phyloP scores from a whole-genome alignment of 37 sponge, comb jelly and placozoan genomes.

The Spongilla lacustris region DNA sequence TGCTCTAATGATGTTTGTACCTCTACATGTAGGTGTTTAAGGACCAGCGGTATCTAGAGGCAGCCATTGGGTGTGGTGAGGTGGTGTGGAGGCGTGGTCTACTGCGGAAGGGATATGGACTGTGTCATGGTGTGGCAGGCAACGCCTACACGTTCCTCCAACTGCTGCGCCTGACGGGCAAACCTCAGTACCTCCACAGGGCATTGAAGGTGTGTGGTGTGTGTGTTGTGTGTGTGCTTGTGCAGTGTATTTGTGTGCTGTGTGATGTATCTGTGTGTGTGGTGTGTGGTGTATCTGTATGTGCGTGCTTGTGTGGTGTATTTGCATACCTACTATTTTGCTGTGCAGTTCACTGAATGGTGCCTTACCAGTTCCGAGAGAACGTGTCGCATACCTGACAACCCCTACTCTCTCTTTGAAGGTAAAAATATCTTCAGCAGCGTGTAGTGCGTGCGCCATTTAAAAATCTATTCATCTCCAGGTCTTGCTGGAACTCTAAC shows the following conservation, averaged over 20 bases:
- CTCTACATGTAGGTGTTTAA: constrained; percentile 75
- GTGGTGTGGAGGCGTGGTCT: constrained; percentile 89
- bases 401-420: constrained; percentile 92
- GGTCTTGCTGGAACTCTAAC: constrained; percentile 84
- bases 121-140: constrained; percentile 95
- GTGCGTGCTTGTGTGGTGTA: neutral
- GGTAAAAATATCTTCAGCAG: constrained; percentile 28
- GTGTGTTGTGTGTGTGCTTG: neutral
- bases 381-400: constrained; percentile 64
- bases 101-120: constrained; percentile 86
- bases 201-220: constrained; percentile 65
- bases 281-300: neutral
- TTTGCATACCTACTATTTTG: neutral
- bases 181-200: constrained; percentile 59
- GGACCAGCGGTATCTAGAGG: constrained; percentile 65
- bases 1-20: no score
- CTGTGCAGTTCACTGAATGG: constrained; percentile 86
- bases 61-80: constrained; percentile 68
- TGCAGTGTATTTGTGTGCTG: neutral
- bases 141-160: constrained; percentile 94
- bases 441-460: neutral
- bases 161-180: constrained; percentile 72
- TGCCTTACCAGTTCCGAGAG: constrained; percentile 49
- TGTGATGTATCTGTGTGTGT: no score
- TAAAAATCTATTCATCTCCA: no score